Percentiles rank a stretch among this genome's conserved stretches.
Evolutionary conservation across 2,113 vertebrate genomes (phyloP).

Genomic region (Coreoperca whiteheadi): DNA sequence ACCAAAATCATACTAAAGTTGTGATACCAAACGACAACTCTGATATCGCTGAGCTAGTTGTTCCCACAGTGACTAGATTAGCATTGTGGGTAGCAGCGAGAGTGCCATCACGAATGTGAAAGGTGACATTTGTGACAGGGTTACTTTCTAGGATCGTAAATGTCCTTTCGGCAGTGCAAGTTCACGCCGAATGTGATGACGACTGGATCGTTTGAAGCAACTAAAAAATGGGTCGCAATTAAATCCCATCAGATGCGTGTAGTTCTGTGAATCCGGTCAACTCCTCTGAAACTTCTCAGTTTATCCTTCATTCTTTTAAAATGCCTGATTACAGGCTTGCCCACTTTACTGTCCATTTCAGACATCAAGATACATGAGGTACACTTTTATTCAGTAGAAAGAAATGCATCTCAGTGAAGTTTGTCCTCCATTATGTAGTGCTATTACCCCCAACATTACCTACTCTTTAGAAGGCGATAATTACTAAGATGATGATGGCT

Average conservation of each 20-base stretch:
- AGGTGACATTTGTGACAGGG: slow-evolving; percentile 59
- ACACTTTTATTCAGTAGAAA: not conserved
- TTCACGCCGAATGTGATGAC: slow-evolving; percentile 24
- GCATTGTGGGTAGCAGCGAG: slow-evolving; percentile 51
- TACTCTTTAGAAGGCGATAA: slow-evolving; percentile 12
- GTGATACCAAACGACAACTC: slow-evolving; percentile 36
- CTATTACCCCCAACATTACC: slow-evolving; percentile 29
- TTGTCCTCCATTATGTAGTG: not conserved
- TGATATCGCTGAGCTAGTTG: slow-evolving; percentile 48
- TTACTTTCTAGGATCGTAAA: slow-evolving; percentile 39
- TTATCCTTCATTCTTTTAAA: not conserved
- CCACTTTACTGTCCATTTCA: not conserved
- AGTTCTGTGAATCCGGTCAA: slow-evolving; percentile 14
- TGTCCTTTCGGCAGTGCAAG: slow-evolving; percentile 28
- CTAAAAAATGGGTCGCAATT: not conserved
- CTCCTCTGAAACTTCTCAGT: slow-evolving; percentile 3
- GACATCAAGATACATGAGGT: not conserved
- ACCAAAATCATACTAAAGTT: slow-evolving; percentile 1
- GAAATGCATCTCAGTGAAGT: slow-evolving; percentile 2
- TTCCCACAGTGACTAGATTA: slow-evolving; percentile 80
- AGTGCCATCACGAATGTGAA: slow-evolving; percentile 25
- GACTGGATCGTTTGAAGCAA: not conserved
- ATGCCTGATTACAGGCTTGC: not conserved
- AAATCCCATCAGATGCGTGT: slow-evolving; percentile 4
- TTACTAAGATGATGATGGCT: slow-evolving; percentile 3